Conservation (phyloP, 2,797 vertebrate species). For the Xerus rutilus region DNA sequence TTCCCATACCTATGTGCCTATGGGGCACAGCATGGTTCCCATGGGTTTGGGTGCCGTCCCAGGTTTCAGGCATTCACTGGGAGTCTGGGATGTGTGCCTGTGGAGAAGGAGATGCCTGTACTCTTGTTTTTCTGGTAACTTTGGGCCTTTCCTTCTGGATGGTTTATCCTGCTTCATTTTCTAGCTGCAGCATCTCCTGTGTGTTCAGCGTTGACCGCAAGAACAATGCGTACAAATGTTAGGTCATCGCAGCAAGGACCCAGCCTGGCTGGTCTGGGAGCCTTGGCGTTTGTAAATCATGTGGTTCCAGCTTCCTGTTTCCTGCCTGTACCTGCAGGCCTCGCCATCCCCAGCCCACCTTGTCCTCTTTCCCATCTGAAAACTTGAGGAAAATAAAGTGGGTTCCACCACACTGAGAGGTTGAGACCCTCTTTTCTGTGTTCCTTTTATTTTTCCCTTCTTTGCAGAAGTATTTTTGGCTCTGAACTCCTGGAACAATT, state of each 20-base stretch:
- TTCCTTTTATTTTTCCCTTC: background rate
- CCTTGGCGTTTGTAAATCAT: too few species aligned
- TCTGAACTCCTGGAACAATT: accelerated
- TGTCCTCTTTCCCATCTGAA: background rate
- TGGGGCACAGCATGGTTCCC: too few species aligned
- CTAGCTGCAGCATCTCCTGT: accelerated
- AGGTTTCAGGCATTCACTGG: too few species aligned
- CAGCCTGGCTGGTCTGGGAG: background rate
- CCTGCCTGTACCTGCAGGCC: background rate
- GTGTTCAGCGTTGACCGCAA: background rate
- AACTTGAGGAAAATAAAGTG: background rate
- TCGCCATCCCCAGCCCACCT: accelerated
- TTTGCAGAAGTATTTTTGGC: background rate
- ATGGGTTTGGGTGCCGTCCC: background rate
- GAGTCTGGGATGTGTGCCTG: background rate
- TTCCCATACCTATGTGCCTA: accelerated
- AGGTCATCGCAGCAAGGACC: accelerated
- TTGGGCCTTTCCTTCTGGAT: background rate
- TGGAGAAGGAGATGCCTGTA: background rate
- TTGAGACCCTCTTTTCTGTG: accelerated
- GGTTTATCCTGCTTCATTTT: too few species aligned
- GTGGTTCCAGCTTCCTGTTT: background rate
- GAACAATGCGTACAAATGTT: background rate
- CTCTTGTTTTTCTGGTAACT: background rate
- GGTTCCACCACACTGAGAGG: background rate